Conservation (phyloP, 2,888 invertebrate species). For the Lomographa bimaculata region DNA sequence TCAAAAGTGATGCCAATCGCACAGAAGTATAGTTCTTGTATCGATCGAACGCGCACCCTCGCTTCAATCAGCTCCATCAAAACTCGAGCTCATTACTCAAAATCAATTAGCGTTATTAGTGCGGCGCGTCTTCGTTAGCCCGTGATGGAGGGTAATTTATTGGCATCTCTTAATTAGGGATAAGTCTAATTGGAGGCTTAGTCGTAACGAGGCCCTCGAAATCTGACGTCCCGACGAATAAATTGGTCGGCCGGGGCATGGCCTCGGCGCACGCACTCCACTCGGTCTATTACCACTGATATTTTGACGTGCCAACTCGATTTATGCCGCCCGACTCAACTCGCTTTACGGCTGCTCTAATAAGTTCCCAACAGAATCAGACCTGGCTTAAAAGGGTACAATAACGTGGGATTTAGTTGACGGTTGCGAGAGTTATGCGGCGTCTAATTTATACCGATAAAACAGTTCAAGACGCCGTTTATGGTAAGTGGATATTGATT, state of each 20-base stretch:
- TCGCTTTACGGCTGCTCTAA: slow-evolving; percentile 55
- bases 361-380: slow-evolving; percentile 53
- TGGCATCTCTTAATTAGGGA: slow-evolving; percentile 85
- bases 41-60: slow-evolving; percentile 64
- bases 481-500: slow-evolving; percentile 56
- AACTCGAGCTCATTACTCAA: slow-evolving; percentile 83
- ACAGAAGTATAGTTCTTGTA: too few relatives aligned
- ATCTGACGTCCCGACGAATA: slow-evolving; percentile 82
- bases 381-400: slow-evolving; percentile 44
- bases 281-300: slow-evolving; percentile 64
- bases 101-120: slow-evolving; percentile 84
- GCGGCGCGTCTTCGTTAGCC: slow-evolving; percentile 83
- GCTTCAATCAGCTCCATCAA: slow-evolving; percentile 78
- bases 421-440: slow-evolving; percentile 43
- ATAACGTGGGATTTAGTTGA: slow-evolving; percentile 47
- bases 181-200: slow-evolving; percentile 85
- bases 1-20: too few relatives aligned
- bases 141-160: slow-evolving; percentile 85
- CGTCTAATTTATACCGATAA: slow-evolving; percentile 38
- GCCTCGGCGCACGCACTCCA: slow-evolving; percentile 62
- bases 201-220: slow-evolving; percentile 84
- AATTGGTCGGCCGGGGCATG: slow-evolving; percentile 71
- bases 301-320: slow-evolving; percentile 69
- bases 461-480: slow-evolving; percentile 37
- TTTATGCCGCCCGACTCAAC: slow-evolving; percentile 47